phyloP scores from a whole-genome alignment of 2,797 vertebrate genomes.

The Bovichtus variegatus region DNA sequence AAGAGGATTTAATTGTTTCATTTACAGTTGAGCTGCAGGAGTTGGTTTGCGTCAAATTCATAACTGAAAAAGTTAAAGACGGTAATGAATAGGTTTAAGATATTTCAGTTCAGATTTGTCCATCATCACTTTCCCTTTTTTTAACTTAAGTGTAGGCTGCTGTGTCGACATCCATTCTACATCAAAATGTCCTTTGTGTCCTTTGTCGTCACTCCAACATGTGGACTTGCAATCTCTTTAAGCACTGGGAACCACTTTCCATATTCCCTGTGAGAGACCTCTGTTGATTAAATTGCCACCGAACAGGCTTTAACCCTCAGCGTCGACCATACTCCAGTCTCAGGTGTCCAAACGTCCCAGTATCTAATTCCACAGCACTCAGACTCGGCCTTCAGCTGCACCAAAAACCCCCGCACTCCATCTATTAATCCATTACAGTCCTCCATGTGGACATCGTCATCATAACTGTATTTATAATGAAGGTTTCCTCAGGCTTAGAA shows the following conservation, averaged over 20 bases:
- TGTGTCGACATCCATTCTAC: neutral
- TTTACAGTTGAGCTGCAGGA: constrained; percentile 14
- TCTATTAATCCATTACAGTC: constrained; percentile 19
- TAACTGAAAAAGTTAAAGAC: neutral
- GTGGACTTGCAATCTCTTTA: constrained; percentile 37
- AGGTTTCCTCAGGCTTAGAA: neutral
- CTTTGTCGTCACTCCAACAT: neutral
- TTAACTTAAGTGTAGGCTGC: neutral
- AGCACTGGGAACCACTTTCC: constrained; percentile 34
- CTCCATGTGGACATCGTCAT: neutral
- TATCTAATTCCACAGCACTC: constrained; percentile 51
- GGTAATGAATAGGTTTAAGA: neutral
- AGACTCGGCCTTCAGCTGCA: constrained; percentile 25
- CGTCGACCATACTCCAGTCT: constrained; percentile 33
- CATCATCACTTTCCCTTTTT: neutral
- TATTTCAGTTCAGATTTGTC: too few species aligned
- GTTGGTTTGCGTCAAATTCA: neutral
- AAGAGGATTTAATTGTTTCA: constrained; percentile 21
- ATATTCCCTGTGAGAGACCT: constrained; percentile 32
- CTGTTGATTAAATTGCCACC: constrained; percentile 66
- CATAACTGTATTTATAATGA: constrained; percentile 21
- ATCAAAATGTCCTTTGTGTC: constrained; percentile 11
- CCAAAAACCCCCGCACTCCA: neutral
- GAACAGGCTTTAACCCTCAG: constrained; percentile 48
- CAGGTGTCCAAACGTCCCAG: constrained; percentile 48